These are phyloP conservation scores for Acanthosoma haemorrhoidale DNA, from an alignment of 2,888 invertebrate species.

Conservation along the genomic window DNA sequence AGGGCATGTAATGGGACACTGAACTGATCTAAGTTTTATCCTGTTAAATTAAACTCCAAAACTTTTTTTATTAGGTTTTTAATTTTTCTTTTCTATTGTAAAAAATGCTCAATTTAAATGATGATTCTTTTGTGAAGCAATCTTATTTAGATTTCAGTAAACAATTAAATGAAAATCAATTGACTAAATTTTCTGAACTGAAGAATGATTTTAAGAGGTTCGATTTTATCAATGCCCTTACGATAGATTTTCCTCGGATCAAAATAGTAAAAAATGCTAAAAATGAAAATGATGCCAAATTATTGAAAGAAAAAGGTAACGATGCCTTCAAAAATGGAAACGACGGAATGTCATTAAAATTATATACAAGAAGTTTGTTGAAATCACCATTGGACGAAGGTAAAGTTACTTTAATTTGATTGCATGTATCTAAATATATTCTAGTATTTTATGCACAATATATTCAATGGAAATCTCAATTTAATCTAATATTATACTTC, in stretches of 20 bases:
- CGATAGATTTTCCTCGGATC: neutral
- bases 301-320: constrained; percentile 66
- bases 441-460: no score
- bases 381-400: constrained; percentile 62
- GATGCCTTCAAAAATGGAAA: constrained; percentile 64
- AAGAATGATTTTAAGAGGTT: constrained; percentile 62
- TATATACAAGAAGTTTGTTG: constrained; percentile 65
- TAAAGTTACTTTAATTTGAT: constrained; percentile 43
- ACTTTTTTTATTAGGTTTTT: no score
- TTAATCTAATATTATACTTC: no score
- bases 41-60: no score
- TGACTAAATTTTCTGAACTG: constrained; percentile 59
- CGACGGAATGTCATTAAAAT: constrained; percentile 60
- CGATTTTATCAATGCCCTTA: constrained; percentile 45
- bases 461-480: no score
- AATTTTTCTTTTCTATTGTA: neutral
- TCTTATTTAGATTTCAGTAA: neutral
- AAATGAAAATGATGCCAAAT: constrained; percentile 49
- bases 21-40: neutral
- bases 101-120: constrained; percentile 12
- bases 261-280: constrained; percentile 4
- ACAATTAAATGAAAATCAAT: constrained; percentile 47
- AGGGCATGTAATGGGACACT: neutral
- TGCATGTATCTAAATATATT: neutral
- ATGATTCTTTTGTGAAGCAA: constrained; percentile 11